phyloP scores from a whole-genome alignment of 2,113 vertebrate species.

The Leptobrachium leishanense region DNA sequence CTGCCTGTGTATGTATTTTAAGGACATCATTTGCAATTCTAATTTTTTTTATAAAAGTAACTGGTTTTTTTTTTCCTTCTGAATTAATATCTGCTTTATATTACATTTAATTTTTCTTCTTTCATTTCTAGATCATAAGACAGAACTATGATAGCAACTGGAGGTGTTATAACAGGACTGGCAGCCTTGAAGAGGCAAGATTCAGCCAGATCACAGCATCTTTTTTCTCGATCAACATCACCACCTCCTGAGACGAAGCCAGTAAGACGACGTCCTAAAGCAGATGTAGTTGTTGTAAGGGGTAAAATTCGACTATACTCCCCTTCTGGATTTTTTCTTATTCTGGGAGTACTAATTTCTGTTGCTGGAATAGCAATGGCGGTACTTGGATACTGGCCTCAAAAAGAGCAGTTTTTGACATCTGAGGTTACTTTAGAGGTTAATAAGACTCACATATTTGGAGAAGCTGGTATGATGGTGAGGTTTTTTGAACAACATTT shows the following conservation, averaged over 20 bases:
- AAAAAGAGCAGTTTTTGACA: constrained; percentile 68
- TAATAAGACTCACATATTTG: constrained; percentile 65
- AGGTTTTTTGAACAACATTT: constrained; percentile 89
- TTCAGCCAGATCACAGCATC: constrained; percentile 89
- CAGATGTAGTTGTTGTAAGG: constrained; percentile 90
- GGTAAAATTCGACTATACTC: constrained; percentile 94
- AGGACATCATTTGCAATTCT: neutral
- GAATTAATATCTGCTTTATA: no score
- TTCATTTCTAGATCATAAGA: constrained; percentile 57
- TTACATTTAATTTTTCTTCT: constrained; percentile 45
- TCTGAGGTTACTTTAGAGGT: constrained; percentile 57
- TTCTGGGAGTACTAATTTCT: constrained; percentile 86
- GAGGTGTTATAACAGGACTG: constrained; percentile 94
- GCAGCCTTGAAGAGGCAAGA: constrained; percentile 96
- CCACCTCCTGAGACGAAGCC: constrained; percentile 70
- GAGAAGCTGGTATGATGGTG: constrained; percentile 69
- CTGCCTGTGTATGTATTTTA: neutral
- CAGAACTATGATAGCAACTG: constrained; percentile 88
- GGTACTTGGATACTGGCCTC: constrained; percentile 95
- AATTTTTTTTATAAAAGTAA: no score
- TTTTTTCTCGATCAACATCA: constrained; percentile 63
- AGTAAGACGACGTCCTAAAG: constrained; percentile 77
- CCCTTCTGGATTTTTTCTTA: constrained; percentile 91
- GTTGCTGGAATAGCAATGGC: constrained; percentile 92
- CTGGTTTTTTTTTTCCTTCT: neutral